Conservation (phyloP, 1,140 invertebrate species). For the Lordiphosa mommai region DNA sequence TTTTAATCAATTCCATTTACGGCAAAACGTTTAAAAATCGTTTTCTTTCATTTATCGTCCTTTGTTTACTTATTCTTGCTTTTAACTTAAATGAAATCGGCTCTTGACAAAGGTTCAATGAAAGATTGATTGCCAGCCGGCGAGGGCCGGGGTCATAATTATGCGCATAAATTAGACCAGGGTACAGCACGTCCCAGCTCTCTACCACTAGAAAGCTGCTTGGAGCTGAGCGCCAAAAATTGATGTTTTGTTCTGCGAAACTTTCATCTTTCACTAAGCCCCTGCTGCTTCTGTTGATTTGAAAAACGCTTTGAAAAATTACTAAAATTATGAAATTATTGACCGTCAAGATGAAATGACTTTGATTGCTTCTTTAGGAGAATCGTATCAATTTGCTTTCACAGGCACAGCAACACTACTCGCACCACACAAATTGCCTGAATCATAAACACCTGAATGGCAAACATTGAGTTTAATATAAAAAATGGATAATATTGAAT, state of each 20-base stretch:
- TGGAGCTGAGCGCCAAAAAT: neutral
- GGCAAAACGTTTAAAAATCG: slow-evolving; percentile 42
- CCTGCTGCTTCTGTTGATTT: too few species aligned
- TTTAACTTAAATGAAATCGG: slow-evolving; percentile 65
- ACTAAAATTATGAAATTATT: too few species aligned
- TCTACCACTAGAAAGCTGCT: too few species aligned
- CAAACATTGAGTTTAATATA: slow-evolving; percentile 60
- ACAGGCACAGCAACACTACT: too few species aligned
- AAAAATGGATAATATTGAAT: too few species aligned
- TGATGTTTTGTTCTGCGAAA: neutral
- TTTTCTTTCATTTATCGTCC: neutral
- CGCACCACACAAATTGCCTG: too few species aligned
- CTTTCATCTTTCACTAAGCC: slow-evolving; percentile 1
- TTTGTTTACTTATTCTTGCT: slow-evolving; percentile 8
- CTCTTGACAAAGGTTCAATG: slow-evolving; percentile 68
- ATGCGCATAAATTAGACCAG: slow-evolving; percentile 64
- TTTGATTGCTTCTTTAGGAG: too few species aligned
- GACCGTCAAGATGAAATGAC: too few species aligned
- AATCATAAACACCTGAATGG: too few species aligned
- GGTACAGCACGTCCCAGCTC: neutral
- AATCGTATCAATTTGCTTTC: too few species aligned
- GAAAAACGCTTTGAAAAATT: too few species aligned
- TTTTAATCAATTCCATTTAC: slow-evolving; percentile 49
- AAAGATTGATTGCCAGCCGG: slow-evolving; percentile 53
- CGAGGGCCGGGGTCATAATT: slow-evolving; percentile 28